Evolutionary conservation across 2,888 invertebrate species (phyloP).

Genomic region (Lasioglossum malachurum): DNA sequence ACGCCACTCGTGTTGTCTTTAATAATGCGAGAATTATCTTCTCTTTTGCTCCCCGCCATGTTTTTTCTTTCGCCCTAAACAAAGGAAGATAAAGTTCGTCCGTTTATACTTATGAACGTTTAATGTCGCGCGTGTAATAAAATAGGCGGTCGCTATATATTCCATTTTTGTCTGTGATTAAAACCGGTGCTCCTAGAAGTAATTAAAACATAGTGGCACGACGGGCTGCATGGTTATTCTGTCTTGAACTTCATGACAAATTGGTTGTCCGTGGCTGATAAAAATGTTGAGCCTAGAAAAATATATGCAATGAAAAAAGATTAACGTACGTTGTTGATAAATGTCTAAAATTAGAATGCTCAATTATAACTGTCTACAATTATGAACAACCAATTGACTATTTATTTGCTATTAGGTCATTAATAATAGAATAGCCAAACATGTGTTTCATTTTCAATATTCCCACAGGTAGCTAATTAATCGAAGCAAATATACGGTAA

Average conservation of each 20-base stretch:
- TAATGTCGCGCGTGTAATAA: slow-evolving; percentile 28
- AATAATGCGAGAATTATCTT: slow-evolving; percentile 32
- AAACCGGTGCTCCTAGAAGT: slow-evolving; percentile 15
- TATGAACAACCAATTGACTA: background rate
- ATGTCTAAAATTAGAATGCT: background rate
- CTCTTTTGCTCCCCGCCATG: background rate
- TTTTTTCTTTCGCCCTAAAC: slow-evolving; percentile 28
- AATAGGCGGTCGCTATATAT: slow-evolving; percentile 9
- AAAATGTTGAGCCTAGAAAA: background rate
- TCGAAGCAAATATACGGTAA: background rate
- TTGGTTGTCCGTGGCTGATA: background rate
- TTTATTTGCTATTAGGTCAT: background rate
- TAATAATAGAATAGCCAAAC: background rate
- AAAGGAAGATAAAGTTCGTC: slow-evolving; percentile 41
- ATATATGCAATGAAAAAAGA: background rate
- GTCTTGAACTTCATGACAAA: slow-evolving; percentile 15
- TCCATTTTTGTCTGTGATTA: slow-evolving; percentile 42
- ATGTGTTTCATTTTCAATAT: background rate
- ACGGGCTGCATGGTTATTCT: slow-evolving; percentile 19
- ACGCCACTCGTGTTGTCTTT: slow-evolving; percentile 11
- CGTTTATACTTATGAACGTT: slow-evolving; percentile 51
- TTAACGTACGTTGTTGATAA: too few species aligned
- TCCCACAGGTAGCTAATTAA: background rate
- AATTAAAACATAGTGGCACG: slow-evolving; percentile 45
- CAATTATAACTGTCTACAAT: background rate